Evolutionary conservation across 2,113 vertebrate genomes (phyloP), one percentile per base, ranked within the genome.

Genomic region (Sterrhoptilus dennistouni): DNA sequence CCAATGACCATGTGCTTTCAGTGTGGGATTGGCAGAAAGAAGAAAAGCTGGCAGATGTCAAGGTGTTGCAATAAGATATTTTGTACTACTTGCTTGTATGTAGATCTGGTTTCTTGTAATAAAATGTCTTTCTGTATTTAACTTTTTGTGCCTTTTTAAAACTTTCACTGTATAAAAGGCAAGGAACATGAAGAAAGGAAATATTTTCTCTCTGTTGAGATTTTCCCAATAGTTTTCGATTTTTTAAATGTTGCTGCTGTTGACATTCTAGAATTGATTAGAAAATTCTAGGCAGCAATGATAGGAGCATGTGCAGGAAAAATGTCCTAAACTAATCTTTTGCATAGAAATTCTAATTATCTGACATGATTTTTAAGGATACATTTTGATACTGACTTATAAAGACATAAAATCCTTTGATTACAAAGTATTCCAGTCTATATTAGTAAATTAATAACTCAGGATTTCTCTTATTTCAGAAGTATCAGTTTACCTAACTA

Each of bases 21-120:
- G 98, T 99, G 76, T 99, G 99, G 99, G 99, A 99, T 96, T 99
- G 99, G 99, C 99, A 99, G 97, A 99, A 98, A 81, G 99, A 99
- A 85, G 99, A 99, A 84, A 98, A 98, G 63, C 97, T 99, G 91
- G 99, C 99, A 6, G 99, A 99, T 25, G 99, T 99, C 89, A 99
- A 99, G 99, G 99, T 99, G 95, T 97, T 65, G 18, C 75, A 87
- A 83, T 93, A 94, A 94, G 90, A 93, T 92, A 72, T 76, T 96
- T 96, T 95, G n/a, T 94, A 57, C 65, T 87, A 24, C 33, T 84
- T 83, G 56, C 66, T 97, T 91, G 54, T 85, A 71, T 95, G 69
- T 89, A 83, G 76, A 81, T 83, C 28, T 94, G 49, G 21, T 92
- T 89, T 87, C 80, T 87, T 78, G 28, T 78, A 54, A 40, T 60